Base-by-base conservation (phyloP, 2,888 invertebrate genomes). In the Polyploca ridens region DNA sequence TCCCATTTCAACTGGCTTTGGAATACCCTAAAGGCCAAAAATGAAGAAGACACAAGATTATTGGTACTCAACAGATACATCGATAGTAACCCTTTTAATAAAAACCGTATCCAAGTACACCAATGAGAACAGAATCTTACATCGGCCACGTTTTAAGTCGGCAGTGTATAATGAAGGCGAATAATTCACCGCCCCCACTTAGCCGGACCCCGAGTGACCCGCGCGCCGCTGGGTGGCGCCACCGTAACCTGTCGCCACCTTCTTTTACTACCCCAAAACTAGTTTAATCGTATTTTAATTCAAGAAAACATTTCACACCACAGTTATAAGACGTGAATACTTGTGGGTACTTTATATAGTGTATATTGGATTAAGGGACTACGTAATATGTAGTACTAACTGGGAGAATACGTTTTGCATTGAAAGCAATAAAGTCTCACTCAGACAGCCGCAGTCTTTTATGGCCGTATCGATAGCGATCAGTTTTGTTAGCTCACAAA, bases 141-240 rank as follows among this genome's bases (percentile, higher is more conserved):
- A 61, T 72, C 71, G 69, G 79, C 88, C 90, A 91, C 91, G 92
- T 91, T 91, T 89, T 90, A 91, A 91, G 88, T 82, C 83, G 85
- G 73, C 80, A 77, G 81, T 88, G 87, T 88, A 91, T 90, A 92
- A 91, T 91, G 86, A 90, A 88, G 83, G 86, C 79, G 78, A 84
- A 85, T 87, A 86, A 87, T 86, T 88, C 85, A 80, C 82, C 77
- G 77, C 70, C 78, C 73, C 73, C 75, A 73, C 74, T 75, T 74
- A 78, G 76, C 81, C 73, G 80, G 83, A 77, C 78, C 78, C 69
- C 70, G 70, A 77, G 69, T 72, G 75, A 68, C 67, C 73, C 68
- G 58, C 44, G 58, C 67, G 69, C 63, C 63, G 67, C n/a, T n/a
- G 46, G 46, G 46, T 46, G 46, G n/a, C n/a, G 46, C 46, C 44